phyloP scores from a whole-genome alignment of 2,113 vertebrate species.

The Vulpes vulpes region DNA sequence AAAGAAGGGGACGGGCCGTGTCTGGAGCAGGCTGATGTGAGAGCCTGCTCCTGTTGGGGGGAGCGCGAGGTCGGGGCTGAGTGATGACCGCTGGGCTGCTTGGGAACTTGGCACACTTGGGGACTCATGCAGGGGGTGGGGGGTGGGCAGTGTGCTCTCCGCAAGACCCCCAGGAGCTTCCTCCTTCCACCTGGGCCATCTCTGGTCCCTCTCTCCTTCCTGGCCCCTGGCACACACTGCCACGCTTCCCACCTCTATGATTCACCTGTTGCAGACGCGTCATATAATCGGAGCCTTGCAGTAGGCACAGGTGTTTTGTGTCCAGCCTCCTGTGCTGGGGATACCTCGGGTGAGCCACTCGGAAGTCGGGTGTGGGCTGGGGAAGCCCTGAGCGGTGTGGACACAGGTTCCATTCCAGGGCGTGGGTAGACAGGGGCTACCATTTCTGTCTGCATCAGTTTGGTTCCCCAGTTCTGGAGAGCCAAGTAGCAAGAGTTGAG shows the following conservation, averaged over 20 bases:
- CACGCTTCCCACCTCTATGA: too few species aligned
- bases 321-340: background rate
- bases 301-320: fast-evolving
- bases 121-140: background rate
- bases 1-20: fast-evolving
- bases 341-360: too few species aligned
- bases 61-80: background rate
- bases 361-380: background rate
- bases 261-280: background rate
- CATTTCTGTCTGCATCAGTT: background rate
- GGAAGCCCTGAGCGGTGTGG: background rate
- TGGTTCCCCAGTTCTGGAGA: background rate
- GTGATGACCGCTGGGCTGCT: background rate
- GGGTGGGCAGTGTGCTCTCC: background rate
- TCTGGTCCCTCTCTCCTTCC: background rate
- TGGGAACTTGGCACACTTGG: background rate
- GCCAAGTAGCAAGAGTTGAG: background rate
- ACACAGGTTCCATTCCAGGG: background rate
- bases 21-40: background rate
- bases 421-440: background rate
- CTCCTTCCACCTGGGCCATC: background rate
- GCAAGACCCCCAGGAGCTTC: too few species aligned
- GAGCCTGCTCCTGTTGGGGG: background rate
- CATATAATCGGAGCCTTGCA: fast-evolving
- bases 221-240: background rate